Percentiles rank a stretch among this genome's conserved stretches.
These are phyloP conservation scores for Rhinolophus ferrumequinum DNA, from an alignment of 2,113 vertebrate species.

Conservation along the genomic window DNA sequence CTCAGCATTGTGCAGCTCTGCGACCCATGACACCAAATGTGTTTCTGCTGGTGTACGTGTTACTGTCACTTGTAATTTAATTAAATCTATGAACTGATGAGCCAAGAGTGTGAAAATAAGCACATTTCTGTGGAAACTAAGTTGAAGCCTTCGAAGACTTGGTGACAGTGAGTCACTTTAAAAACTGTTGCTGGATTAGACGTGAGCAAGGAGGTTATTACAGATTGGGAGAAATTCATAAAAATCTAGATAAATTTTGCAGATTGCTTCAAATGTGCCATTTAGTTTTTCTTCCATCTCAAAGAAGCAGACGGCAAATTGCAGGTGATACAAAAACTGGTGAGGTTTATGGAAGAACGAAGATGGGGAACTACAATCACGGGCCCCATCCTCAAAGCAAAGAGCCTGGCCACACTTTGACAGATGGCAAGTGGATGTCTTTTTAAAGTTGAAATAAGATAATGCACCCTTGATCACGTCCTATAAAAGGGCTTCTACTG, in stretches of 20 bases:
- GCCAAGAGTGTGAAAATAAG: conserved; percentile 45
- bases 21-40: not conserved
- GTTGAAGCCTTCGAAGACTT: not conserved
- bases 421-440: not conserved
- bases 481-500: not conserved
- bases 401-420: not conserved
- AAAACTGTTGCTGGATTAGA: conserved; percentile 24
- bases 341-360: not conserved
- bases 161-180: not conserved
- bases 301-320: not conserved
- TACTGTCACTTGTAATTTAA: not conserved
- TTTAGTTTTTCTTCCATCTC: not conserved
- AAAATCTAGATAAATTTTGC: not conserved
- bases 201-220: not conserved
- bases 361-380: not conserved
- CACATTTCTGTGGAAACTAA: conserved; percentile 26
- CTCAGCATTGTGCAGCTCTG: not conserved
- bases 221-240: not conserved
- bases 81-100: conserved; percentile 6
- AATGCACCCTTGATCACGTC: not conserved
- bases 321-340: not conserved
- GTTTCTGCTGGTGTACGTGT: not conserved
- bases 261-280: not conserved
- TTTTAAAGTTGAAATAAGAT: not conserved
- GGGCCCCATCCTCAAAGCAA: not conserved